Base-by-base conservation (phyloP, 2,888 invertebrate species). In the Endomychus coccineus region DNA sequence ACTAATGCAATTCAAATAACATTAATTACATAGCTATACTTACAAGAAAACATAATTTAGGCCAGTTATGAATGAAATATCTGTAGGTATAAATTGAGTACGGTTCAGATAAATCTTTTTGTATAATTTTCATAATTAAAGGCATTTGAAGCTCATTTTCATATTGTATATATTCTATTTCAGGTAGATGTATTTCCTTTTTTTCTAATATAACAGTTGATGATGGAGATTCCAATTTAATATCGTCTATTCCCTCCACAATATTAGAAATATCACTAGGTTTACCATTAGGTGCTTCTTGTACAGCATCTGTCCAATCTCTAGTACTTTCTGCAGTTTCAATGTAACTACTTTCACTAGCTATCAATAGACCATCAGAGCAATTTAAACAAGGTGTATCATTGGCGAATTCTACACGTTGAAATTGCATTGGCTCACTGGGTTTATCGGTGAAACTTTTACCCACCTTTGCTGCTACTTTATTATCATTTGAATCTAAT, bases 31-130 rank as follows among this genome's bases (percentile, higher is more conserved):
- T n/a, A n/a, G n/a, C n/a, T n/a, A n/a, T 16, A 68, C 78, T 73
- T 69, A 85, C 85, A 74, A 98, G 72, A 71, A 94, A 95, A 71
- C 97, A 98, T 51, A 98, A 74, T 70, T 96, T 90, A 64, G 97
- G 97, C 98, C 98, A 99, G 69, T 97, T 97, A 68, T 98, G 95
- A 66, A 98, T 96, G 74, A 98, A 98, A 75, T 97, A 99, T 71
- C 98, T 83, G 74, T 98, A 98, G 16, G 98, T 99, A 70, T 98
- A 99, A 73, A 98, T 97, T 49, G 97, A 97, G 73, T 98, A 98
- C 22, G 98, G 98, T 77, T 98, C 98, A 42, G 96, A 96, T 53
- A 98, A 77, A 75, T 98, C 98, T 68, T 94, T 95, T 64, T 96
- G 95, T 66, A 98, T 97, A 60, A 98, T 81, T 71, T 86, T 83